Percentiles rank a stretch among this genome's conserved stretches.
These are phyloP conservation scores for Anneissia japonica DNA, from an alignment of 35 echinoderm and acorn worm genomes.

Conservation along the genomic window DNA sequence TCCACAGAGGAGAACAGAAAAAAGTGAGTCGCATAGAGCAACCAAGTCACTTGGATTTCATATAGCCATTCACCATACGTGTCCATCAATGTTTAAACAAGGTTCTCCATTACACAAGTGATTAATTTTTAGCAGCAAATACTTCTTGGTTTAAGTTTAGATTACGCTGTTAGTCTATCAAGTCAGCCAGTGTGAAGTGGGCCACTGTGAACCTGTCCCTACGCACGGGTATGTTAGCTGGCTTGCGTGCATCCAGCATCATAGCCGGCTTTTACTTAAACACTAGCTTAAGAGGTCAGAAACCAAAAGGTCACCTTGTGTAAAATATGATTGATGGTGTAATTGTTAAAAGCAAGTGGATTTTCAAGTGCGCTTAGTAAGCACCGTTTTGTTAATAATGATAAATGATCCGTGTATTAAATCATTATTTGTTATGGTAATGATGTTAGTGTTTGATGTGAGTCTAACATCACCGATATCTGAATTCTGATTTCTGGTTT, in stretches of 20 bases:
- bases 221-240: not conserved
- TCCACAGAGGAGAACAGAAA: too few species aligned
- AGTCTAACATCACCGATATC: not conserved
- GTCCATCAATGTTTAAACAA: constrained; percentile 1
- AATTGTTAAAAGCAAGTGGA: constrained; percentile 1
- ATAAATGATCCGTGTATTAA: not conserved
- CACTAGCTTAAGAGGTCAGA: not conserved
- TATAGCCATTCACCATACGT: not conserved
- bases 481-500: not conserved
- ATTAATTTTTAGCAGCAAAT: constrained; percentile 2
- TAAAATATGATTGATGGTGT: not conserved
- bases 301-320: not conserved
- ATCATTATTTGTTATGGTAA: not conserved
- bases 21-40: not conserved
- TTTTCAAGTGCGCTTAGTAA: not conserved
- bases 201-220: not conserved
- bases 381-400: not conserved
- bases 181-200: not conserved
- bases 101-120: not conserved
- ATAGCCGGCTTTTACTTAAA: not conserved
- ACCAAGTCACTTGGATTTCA: not conserved
- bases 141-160: not conserved
- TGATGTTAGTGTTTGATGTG: not conserved
- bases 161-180: not conserved
- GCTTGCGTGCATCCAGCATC: not conserved